Percentiles rank a stretch among this genome's conserved stretches.
phyloP scores from a whole-genome alignment of 1,140 invertebrate species.

The Eulimnadia texana region DNA sequence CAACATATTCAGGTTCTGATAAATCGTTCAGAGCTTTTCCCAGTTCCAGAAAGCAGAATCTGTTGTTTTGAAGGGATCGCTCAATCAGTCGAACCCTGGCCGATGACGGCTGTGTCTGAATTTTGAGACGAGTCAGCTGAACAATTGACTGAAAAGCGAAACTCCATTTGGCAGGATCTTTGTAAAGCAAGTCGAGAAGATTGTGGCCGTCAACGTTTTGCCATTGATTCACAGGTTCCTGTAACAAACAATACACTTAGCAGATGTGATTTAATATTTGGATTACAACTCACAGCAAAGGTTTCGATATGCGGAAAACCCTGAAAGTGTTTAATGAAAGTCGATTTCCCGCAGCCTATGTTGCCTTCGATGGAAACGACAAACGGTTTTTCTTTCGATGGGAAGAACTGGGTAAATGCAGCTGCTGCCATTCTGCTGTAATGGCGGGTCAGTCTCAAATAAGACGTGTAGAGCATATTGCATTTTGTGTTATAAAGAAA shows the following conservation, averaged over 20 bases:
- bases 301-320: neutral
- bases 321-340: neutral
- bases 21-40: conserved; percentile 10
- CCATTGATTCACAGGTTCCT: conserved; percentile 71
- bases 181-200: conserved; percentile 73
- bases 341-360: neutral
- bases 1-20: neutral
- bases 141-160: conserved; percentile 80
- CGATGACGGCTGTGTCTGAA: conserved; percentile 46
- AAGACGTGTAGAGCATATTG: too few relatives aligned
- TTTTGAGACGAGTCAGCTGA: conserved; percentile 68
- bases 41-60: conserved; percentile 23
- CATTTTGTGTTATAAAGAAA: too few relatives aligned
- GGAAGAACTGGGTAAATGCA: too few relatives aligned
- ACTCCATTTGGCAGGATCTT: conserved; percentile 58
- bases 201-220: conserved; percentile 64
- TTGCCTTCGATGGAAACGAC: neutral
- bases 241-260: conserved; percentile 19
- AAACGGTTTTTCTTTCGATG: neutral
- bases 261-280: neutral
- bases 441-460: too few relatives aligned
- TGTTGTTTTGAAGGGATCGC: conserved; percentile 65
- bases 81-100: conserved; percentile 73
- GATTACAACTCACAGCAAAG: neutral
- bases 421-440: neutral